Conservation (phyloP, 1,140 invertebrate species). For the Bactericera cockerelli region DNA sequence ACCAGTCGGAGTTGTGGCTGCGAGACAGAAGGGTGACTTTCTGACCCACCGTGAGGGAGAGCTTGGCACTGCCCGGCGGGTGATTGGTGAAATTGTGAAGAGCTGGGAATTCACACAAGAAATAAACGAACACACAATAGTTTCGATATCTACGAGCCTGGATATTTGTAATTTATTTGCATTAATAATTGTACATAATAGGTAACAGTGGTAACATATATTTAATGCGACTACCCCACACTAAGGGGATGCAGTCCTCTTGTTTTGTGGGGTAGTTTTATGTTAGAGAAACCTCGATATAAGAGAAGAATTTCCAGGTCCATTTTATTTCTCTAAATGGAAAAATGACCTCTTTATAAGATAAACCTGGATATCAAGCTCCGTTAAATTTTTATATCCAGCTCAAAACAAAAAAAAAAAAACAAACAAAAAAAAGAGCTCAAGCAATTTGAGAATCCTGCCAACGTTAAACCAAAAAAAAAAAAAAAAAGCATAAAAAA, state of each 20-base stretch:
- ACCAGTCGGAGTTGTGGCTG: conserved; percentile 29
- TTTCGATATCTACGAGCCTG: neutral
- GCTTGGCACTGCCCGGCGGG: neutral
- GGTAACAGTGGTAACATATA: neutral
- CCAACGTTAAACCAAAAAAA: no score
- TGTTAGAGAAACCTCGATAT: no score
- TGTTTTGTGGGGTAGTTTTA: no score
- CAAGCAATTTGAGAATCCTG: neutral
- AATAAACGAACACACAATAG: neutral
- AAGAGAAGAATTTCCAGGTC: no score
- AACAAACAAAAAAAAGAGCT: neutral
- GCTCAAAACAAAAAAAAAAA: neutral
- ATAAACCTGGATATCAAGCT: no score
- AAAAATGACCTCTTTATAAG: no score
- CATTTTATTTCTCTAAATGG: no score
- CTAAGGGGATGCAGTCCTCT: no score
- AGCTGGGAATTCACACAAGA: no score
- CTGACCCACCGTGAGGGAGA: conserved; percentile 8
- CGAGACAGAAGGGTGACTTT: conserved; percentile 22
- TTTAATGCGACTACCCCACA: no score
- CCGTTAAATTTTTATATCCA: neutral
- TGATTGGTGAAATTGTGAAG: neutral
- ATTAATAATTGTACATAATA: neutral
- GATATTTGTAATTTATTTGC: no score
- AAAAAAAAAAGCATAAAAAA: no score